phyloP scores from a whole-genome alignment of 2,888 invertebrate species.

The Poecilobothrus nobilitatus region DNA sequence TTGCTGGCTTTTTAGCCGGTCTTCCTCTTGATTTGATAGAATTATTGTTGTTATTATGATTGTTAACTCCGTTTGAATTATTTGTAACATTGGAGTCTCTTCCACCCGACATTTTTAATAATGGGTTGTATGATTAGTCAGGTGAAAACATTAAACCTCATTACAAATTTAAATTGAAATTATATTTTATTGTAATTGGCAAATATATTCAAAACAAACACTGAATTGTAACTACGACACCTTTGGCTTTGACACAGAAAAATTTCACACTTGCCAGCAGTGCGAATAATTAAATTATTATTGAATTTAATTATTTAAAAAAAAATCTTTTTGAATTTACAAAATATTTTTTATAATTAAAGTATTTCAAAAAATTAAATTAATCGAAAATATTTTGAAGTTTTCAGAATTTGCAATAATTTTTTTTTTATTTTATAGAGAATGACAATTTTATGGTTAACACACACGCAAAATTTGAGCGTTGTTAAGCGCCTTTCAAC shows the following conservation, averaged over 20 bases:
- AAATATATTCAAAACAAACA: slow-evolving; percentile 1
- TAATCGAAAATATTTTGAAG: neutral
- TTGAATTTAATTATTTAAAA: neutral
- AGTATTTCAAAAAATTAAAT: neutral
- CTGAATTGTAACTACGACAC: neutral
- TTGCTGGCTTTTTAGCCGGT: slow-evolving; percentile 61
- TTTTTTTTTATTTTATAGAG: slow-evolving; percentile 6
- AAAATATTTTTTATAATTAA: neutral
- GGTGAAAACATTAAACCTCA: neutral
- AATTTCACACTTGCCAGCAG: neutral
- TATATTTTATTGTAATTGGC: neutral
- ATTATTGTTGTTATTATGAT: slow-evolving; percentile 16
- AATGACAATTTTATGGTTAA: slow-evolving; percentile 3
- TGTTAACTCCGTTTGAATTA: slow-evolving; percentile 13
- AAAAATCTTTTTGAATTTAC: neutral
- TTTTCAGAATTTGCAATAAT: slow-evolving; percentile 3
- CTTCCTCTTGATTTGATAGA: slow-evolving; percentile 49
- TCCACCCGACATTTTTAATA: slow-evolving; percentile 19
- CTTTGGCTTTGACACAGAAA: slow-evolving; percentile 1
- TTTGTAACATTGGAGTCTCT: slow-evolving; percentile 16
- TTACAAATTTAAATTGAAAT: neutral
- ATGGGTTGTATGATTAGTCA: neutral
- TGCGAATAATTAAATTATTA: neutral
- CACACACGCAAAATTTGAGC: neutral
- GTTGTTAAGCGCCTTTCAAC: neutral